Conservation (phyloP, 2,797 vertebrate species). For the Rhabdophis nuchalis region DNA sequence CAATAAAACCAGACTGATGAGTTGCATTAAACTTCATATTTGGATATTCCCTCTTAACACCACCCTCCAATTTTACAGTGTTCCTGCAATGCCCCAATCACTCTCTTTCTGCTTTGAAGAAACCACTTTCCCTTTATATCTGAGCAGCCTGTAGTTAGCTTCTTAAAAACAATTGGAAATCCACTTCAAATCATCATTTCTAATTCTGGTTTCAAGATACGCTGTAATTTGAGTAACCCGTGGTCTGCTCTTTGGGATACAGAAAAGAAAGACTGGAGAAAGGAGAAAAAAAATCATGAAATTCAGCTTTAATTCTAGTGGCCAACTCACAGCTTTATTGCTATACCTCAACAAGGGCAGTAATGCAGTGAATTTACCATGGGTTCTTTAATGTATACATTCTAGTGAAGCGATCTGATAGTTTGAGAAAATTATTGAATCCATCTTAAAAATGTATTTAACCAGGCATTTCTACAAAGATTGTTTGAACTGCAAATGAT, state of each 20-base stretch:
- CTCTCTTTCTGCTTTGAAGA: neutral
- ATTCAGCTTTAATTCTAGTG: neutral
- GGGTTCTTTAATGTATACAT: neutral
- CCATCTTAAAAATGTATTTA: neutral
- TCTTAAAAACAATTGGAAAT: neutral
- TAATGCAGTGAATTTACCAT: neutral
- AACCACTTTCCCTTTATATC: neutral
- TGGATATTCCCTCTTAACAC: neutral
- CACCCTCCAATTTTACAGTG: neutral
- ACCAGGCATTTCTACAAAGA: neutral
- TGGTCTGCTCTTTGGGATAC: neutral
- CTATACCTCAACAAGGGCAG: neutral
- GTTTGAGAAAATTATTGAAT: neutral
- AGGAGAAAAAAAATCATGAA: too few species aligned
- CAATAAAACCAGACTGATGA: neutral
- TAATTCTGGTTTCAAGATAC: neutral
- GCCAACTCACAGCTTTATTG: neutral
- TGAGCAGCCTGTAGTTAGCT: neutral
- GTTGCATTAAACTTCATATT: neutral
- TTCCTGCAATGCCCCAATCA: neutral
- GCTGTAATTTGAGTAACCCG: neutral
- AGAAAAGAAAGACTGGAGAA: neutral
- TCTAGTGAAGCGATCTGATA: neutral
- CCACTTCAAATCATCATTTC: neutral
- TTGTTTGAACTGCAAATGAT: neutral